Conservation (phyloP, 2,113 vertebrate species). For the Struthidea cinerea region DNA sequence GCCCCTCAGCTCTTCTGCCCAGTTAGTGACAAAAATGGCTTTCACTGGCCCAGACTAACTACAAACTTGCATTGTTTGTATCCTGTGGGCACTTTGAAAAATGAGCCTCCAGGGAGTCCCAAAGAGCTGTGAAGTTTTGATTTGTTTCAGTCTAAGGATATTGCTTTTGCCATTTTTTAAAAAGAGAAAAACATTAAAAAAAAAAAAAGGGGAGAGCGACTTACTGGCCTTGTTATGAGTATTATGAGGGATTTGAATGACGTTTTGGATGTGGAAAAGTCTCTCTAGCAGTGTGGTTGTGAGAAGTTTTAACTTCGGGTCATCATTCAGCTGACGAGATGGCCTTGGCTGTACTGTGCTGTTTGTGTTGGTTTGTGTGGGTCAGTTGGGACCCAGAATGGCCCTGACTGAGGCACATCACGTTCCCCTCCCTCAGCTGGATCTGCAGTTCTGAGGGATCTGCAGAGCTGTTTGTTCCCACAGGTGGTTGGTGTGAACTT, state of each 20-base stretch:
- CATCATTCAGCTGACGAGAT: background rate
- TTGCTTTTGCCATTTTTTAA: background rate
- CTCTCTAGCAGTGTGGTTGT: background rate
- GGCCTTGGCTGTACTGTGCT: background rate
- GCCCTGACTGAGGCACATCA: fast-evolving
- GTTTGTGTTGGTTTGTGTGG: background rate
- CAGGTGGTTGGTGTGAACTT: conserved; percentile 84
- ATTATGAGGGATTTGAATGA: background rate
- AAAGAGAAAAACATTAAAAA: no score
- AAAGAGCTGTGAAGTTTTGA: background rate
- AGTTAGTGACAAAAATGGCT: background rate
- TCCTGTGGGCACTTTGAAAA: background rate
- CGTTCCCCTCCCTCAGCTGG: background rate
- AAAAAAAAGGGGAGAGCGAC: background rate
- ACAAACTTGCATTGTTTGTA: background rate
- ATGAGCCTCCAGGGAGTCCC: background rate
- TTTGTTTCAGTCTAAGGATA: background rate
- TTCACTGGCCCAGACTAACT: background rate
- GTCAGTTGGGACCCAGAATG: background rate
- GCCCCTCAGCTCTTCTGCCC: background rate
- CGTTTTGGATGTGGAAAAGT: background rate
- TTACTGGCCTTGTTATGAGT: background rate
- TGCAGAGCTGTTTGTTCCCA: background rate
- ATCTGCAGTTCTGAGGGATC: background rate
- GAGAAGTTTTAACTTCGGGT: background rate